A percentile compares a stretch with the other conserved stretches of the same genome.
Conservation (phyloP, 2,113 vertebrate species). For the Psammodynastes pulverulentus region DNA sequence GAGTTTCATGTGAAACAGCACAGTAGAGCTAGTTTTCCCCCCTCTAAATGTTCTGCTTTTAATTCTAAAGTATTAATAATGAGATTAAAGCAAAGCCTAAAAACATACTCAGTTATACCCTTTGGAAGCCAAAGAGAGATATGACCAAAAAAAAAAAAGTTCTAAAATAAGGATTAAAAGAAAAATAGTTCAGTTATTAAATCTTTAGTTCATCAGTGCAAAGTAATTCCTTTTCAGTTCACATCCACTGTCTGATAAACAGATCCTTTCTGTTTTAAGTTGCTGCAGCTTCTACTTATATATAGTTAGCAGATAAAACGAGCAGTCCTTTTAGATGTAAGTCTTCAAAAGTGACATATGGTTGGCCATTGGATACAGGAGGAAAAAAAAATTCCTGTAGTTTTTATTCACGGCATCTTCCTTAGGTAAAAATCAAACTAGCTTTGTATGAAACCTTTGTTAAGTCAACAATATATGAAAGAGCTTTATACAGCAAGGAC, state of each 20-base stretch:
- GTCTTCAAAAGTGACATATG: slow-evolving; percentile 20
- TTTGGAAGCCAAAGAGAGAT: slow-evolving; percentile 1
- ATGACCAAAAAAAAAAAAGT: slow-evolving; percentile 12
- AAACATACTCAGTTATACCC: not conserved
- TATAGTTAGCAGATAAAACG: not conserved
- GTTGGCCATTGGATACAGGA: not conserved
- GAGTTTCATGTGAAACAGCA: slow-evolving; percentile 22
- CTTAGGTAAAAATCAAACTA: not conserved
- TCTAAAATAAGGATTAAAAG: slow-evolving; percentile 24
- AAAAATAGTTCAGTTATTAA: not conserved
- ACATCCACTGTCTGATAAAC: slow-evolving; percentile 32
- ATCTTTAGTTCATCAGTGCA: slow-evolving; percentile 39
- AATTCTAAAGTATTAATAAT: slow-evolving; percentile 11
- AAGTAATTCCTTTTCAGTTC: slow-evolving; percentile 28
- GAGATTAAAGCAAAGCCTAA: not conserved
- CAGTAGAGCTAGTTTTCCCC: not conserved
- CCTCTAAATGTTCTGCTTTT: slow-evolving; percentile 13
- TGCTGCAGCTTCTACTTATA: slow-evolving; percentile 39
- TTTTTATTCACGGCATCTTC: not conserved
- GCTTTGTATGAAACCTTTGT: not conserved
- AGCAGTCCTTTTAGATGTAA: slow-evolving; percentile 32
- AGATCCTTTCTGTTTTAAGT: slow-evolving; percentile 31
- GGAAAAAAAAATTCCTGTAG: not conserved
- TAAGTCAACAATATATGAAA: accelerated
- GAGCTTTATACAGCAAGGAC: not conserved